Evolutionary conservation across 2,797 vertebrate species (phyloP), one percentile per base, ranked within the genome.

Genomic region (Notolepis coatsorum): DNA sequence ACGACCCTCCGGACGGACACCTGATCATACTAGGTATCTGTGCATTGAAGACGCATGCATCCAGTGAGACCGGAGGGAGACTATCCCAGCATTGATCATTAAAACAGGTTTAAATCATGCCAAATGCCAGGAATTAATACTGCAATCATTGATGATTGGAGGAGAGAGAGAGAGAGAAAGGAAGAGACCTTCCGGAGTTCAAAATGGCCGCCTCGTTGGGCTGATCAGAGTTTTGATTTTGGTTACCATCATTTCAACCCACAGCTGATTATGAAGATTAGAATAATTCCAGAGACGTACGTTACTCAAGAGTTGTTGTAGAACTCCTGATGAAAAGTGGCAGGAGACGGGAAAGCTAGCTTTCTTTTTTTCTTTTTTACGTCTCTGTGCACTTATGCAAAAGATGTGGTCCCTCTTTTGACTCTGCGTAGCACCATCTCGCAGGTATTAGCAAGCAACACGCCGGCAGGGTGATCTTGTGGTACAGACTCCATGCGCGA

Each of bases 351-450:
- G 73, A 65, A 45, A 50, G 33, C 31, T 17, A n/a, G n/a, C n/a
- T n/a, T n/a, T n/a, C n/a, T n/a, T n/a, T n/a, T n/a, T n/a, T n/a
- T n/a, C n/a, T n/a, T n/a, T n/a, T 35, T 46, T 42, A 25, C 45
- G 33, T 77, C 55, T 75, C 52, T 3, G 63, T 81, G 79, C 74
- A 73, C 61, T 77, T 83, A 87, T 87, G 89, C 87, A 77, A 77
- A 73, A 67, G 71, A 81, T 2, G 70, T 83, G 75, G 77, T 75
- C 77, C 71, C 54, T 88, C 89, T 91, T n/a, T 91, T 90, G 89
- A 88, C 77, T 77, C 64, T 57, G 74, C 71, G 62, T 72, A 75
- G 82, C 83, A 58, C 80, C 39, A 70, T 4, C 31, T 73, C 55
- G 68, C 68, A 24, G 73, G 51, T 74, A 80, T 68, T 30, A 69